These are phyloP conservation scores for Teleopsis dalmanni DNA, from an alignment of 1,140 invertebrate genomes.

Conservation along the genomic window DNA sequence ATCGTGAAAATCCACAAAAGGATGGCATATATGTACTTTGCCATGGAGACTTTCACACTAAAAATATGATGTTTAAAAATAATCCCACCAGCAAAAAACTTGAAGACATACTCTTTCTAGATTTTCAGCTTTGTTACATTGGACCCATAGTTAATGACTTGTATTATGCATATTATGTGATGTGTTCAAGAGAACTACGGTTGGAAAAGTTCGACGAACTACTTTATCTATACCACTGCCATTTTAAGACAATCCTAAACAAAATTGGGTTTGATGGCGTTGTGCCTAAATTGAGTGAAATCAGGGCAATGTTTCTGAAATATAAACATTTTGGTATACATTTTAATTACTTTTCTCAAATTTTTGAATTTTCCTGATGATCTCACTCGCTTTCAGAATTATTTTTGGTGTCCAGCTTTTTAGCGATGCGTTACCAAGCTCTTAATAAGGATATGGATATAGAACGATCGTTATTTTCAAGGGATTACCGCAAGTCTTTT, in stretches of 20 bases:
- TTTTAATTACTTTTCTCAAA: too few relatives aligned
- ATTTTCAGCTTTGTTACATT: conserved; percentile 28
- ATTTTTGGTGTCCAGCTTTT: conserved; percentile 1
- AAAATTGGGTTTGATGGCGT: conserved; percentile 19
- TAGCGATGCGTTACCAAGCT: neutral
- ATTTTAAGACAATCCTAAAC: conserved; percentile 18
- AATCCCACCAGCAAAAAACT: conserved; percentile 3
- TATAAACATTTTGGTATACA: conserved; percentile 7
- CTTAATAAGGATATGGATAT: neutral
- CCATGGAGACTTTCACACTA: conserved; percentile 12
- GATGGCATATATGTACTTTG: conserved; percentile 3
- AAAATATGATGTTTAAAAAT: conserved; percentile 20
- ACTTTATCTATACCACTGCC: conserved; percentile 20
- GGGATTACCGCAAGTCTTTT: neutral
- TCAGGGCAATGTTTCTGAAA: neutral
- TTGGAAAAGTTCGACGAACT: conserved; percentile 15
- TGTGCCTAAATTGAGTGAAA: conserved; percentile 16
- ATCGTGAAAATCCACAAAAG: neutral
- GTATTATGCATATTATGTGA: conserved; percentile 22
- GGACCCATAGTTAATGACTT: conserved; percentile 20
- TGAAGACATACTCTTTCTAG: conserved; percentile 26
- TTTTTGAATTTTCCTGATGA: too few relatives aligned
- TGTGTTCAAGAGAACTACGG: conserved; percentile 19
- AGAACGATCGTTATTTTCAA: neutral
- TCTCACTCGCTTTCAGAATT: neutral